Evolutionary conservation across 2,888 invertebrate species (phyloP).

Genomic region (Pseudanteris insignis): DNA sequence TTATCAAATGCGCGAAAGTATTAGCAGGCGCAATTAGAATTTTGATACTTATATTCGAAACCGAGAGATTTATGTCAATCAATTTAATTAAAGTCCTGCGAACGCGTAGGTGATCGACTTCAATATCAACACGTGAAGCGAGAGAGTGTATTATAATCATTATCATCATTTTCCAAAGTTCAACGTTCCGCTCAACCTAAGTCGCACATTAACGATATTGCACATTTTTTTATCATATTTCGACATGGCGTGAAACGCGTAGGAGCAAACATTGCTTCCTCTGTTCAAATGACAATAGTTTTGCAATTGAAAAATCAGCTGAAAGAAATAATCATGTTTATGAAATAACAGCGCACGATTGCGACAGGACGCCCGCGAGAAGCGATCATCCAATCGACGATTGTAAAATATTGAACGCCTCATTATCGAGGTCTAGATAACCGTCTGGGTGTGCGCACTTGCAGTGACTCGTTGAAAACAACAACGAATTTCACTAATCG

Average conservation of each 20-base stretch:
- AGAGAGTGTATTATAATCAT: too few species aligned
- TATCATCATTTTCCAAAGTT: slow-evolving; percentile 33
- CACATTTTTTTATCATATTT: slow-evolving; percentile 41
- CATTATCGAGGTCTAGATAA: slow-evolving; percentile 14
- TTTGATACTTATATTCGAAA: too few species aligned
- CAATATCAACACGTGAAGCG: too few species aligned
- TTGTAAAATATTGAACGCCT: slow-evolving; percentile 21
- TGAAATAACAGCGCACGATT: slow-evolving; percentile 35
- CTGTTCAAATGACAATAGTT: slow-evolving; percentile 39
- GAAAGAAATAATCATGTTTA: slow-evolving; percentile 32
- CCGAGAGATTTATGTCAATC: too few species aligned
- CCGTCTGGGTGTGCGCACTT: slow-evolving; percentile 4
- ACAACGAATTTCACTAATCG: too few species aligned
- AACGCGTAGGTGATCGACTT: too few species aligned
- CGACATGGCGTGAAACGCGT: slow-evolving; percentile 42
- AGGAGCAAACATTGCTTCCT: slow-evolving; percentile 37
- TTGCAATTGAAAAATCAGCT: slow-evolving; percentile 34
- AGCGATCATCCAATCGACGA: slow-evolving; percentile 17
- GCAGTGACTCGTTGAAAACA: slow-evolving; percentile 17
- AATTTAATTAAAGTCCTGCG: too few species aligned
- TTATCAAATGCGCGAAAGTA: too few species aligned
- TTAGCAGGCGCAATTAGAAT: too few species aligned
- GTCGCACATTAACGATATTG: slow-evolving; percentile 47
- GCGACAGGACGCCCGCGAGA: slow-evolving; percentile 33
- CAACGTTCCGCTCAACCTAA: slow-evolving; percentile 43